Base-by-base conservation (phyloP, 2,797 vertebrate genomes). In the Characodon lateralis region DNA sequence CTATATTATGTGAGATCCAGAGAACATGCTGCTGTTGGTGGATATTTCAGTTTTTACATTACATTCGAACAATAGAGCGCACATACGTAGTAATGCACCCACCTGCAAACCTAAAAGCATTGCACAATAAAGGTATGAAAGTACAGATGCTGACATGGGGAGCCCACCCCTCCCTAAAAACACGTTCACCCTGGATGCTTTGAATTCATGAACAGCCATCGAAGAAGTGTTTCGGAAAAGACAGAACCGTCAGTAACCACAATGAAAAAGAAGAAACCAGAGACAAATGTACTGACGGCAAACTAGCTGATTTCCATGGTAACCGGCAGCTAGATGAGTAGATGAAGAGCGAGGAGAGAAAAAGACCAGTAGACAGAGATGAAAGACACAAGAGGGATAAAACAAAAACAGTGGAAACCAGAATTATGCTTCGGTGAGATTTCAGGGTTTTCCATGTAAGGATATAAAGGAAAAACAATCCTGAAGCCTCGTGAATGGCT, bases 301-400 rank as follows among this genome's bases (percentile, higher is more conserved):
- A 87, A 87, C 74, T 7, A n/a, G 65, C 71, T 79, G 83, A 93
- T 95, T 90, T 91, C 93, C 89, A 95, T 94, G 89, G 93, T 89
- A 86, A 95, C 91, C n/a, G 69, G 78, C 79, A 82, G 85, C 83
- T 74, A 89, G 58, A 92, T 87, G 87, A 92, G n/a, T 22, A 70
- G 87, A 77, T 81, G 70, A 75, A 22, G 77, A 82, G 74, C 81
- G 77, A 72, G 77, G 77, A 76, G 78, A 89, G 35, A 66, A 39
- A 92, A 22, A 39, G 72, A 69, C 76, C 31, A 48, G 41, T 87
- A 87, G 85, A 90, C 86, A 87, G 72, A 74, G n/a, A 85, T 71
- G 71, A 85, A 61, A 74, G 71, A 77, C 1, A 48, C 3, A 77
- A 58, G 41, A 66, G 76, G 24, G 18, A 35, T 14, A 53, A 58